Conservation (phyloP, 2,797 vertebrate genomes). For the Falco berigora region DNA sequence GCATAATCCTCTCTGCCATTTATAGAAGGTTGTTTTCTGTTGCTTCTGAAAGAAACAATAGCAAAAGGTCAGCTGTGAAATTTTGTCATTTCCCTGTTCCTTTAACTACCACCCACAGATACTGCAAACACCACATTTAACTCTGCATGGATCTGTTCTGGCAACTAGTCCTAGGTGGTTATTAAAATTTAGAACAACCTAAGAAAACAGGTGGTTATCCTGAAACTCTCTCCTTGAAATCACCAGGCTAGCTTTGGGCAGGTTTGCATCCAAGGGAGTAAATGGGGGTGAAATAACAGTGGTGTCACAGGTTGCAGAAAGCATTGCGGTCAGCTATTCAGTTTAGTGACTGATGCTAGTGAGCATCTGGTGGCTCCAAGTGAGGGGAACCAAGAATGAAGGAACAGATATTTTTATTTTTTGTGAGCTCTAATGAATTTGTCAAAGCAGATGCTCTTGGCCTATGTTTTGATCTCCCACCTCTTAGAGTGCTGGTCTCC, state of each 20-base stretch:
- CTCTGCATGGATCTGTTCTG: background rate
- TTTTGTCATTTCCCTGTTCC: background rate
- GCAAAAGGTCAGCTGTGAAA: background rate
- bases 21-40: background rate
- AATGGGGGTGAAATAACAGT: rapidly evolving
- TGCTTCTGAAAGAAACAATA: background rate
- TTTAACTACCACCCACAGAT: background rate
- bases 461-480: background rate
- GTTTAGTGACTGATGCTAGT: background rate
- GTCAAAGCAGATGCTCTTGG: background rate
- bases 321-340: background rate
- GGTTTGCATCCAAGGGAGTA: background rate
- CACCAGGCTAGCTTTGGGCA: background rate
- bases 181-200: background rate
- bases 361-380: background rate
- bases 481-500: background rate
- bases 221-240: background rate
- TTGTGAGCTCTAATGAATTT: background rate
- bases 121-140: background rate
- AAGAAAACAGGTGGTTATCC: background rate
- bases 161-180: background rate
- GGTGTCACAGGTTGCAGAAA: background rate
- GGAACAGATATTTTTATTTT: background rate
- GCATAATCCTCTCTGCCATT: background rate
- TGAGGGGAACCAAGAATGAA: background rate